These are phyloP conservation scores for Lamellibrachia satsuma DNA, from an alignment of 2,888 invertebrate species.

Conservation along the genomic window DNA sequence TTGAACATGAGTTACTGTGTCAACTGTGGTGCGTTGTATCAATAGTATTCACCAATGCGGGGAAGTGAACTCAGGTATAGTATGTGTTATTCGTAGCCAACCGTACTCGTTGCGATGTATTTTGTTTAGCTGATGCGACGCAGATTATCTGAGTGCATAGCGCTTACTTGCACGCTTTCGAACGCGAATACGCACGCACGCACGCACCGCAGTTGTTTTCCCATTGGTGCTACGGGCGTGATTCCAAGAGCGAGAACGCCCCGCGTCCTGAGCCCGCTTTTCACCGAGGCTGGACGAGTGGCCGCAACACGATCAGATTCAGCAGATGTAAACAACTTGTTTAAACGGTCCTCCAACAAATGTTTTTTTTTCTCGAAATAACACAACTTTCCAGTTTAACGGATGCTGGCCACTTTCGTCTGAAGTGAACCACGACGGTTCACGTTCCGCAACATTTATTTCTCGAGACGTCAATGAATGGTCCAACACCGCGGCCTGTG, in stretches of 20 bases:
- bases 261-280: not conserved
- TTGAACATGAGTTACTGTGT: not conserved
- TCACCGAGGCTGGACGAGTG: not conserved
- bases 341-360: not conserved
- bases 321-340: not conserved
- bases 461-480: not conserved
- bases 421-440: not conserved
- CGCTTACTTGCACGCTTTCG: too few species aligned
- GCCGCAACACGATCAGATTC: not conserved
- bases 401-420: not conserved
- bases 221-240: not conserved
- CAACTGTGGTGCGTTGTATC: too few species aligned
- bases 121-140: too few species aligned
- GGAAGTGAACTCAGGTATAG: too few species aligned
- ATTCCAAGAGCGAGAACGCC: not conserved
- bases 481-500: not conserved
- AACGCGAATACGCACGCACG: not conserved
- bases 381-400: not conserved
- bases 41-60: too few species aligned
- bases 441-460: not conserved
- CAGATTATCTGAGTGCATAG: too few species aligned
- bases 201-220: not conserved
- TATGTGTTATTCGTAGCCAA: too few species aligned
- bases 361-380: not conserved
- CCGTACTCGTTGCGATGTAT: too few species aligned